These are phyloP conservation scores for Campoletis sonorensis DNA, from an alignment of 1,140 invertebrate genomes.

Conservation along the genomic window DNA sequence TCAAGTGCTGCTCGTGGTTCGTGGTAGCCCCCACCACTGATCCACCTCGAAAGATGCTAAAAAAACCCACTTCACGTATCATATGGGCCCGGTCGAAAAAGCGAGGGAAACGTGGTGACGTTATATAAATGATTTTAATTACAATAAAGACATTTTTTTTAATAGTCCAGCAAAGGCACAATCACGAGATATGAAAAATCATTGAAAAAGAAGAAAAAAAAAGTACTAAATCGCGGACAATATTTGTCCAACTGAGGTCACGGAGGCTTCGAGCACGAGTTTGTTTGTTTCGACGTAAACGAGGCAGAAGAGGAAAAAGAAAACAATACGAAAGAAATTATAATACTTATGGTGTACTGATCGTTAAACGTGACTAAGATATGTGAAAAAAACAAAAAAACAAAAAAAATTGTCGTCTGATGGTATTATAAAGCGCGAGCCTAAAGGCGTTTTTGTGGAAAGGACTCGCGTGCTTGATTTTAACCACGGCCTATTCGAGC, in stretches of 20 bases:
- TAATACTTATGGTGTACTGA: constrained; percentile 64
- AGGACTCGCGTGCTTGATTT: constrained; percentile 53
- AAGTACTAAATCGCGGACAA: neutral
- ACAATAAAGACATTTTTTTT: neutral
- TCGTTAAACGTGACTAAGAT: constrained; percentile 64
- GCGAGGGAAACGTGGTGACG: no score
- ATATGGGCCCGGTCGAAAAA: no score
- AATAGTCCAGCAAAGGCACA: constrained; percentile 4
- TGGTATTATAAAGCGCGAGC: constrained; percentile 65
- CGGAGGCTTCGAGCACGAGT: constrained; percentile 19
- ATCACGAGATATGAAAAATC: constrained; percentile 2
- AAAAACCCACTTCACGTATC: no score
- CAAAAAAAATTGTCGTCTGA: constrained; percentile 61
- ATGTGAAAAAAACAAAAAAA: constrained; percentile 45
- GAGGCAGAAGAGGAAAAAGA: constrained; percentile 20
- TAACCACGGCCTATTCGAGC: constrained; percentile 40
- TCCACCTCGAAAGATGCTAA: no score
- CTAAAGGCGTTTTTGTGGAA: constrained; percentile 57
- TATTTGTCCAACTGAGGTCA: neutral
- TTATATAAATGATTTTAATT: constrained; percentile 18
- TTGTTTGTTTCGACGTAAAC: constrained; percentile 44
- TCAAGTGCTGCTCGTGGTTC: no score
- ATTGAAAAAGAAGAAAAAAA: neutral
- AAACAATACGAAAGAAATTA: constrained; percentile 64
- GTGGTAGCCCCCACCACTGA: no score